These are phyloP conservation scores for Petrocephalus schoutedeni DNA, from an alignment of 2,797 vertebrate species.

Conservation along the genomic window DNA sequence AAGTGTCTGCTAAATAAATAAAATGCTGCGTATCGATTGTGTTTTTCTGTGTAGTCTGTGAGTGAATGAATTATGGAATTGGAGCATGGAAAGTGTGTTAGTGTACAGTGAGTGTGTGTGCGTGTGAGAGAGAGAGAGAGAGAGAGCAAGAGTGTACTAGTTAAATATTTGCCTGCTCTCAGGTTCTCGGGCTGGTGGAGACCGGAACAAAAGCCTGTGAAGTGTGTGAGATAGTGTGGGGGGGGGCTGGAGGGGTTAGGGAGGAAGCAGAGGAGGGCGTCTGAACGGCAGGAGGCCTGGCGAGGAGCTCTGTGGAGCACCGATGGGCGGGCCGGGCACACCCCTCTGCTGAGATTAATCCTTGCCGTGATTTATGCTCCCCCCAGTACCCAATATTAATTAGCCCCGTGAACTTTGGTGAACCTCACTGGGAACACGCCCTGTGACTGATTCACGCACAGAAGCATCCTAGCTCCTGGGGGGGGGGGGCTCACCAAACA, in stretches of 20 bases:
- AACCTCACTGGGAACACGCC: neutral
- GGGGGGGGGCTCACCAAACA: neutral
- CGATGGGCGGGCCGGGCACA: neutral
- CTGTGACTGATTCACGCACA: constrained; percentile 9
- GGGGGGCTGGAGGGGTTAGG: neutral
- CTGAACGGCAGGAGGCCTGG: neutral
- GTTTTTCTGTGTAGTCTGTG: neutral
- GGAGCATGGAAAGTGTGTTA: neutral
- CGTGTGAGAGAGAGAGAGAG: neutral
- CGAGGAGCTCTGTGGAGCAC: neutral
- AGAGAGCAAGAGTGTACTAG: constrained; percentile 30
- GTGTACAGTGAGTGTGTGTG: neutral
- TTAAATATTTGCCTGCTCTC: constrained; percentile 67
- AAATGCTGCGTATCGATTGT: neutral
- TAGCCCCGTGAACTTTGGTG: constrained; percentile 3
- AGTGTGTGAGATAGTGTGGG: constrained; percentile 55
- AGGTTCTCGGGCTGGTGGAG: constrained; percentile 46
- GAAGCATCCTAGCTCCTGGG: neutral
- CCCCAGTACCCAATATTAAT: neutral
- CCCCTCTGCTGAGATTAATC: neutral
- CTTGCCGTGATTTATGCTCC: constrained; percentile 3
- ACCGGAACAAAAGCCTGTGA: constrained; percentile 56
- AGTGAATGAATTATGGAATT: neutral
- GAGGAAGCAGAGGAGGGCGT: neutral
- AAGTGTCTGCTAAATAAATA: neutral